Conservation (phyloP, 2,888 invertebrate species). For the Camptogramma bilineatum region DNA sequence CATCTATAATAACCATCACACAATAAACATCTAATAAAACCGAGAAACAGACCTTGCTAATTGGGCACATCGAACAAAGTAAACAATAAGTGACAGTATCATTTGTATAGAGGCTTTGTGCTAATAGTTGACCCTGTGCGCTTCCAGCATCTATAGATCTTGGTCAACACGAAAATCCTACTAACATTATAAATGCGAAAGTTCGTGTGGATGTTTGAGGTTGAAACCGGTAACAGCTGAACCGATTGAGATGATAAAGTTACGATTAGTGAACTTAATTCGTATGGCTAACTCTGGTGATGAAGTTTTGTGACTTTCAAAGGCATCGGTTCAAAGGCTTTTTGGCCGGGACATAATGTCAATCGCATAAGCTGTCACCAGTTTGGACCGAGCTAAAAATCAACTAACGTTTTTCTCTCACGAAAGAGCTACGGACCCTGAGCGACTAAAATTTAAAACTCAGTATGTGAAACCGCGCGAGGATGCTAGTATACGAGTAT, state of each 20-base stretch:
- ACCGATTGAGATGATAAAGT: slow-evolving; percentile 1
- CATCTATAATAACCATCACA: no score
- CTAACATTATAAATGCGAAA: slow-evolving; percentile 10
- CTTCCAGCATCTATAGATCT: slow-evolving; percentile 9
- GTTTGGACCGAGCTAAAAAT: background rate
- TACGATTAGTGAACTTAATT: background rate
- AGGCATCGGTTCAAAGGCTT: no score
- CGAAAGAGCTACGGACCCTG: background rate
- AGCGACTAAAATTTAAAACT: background rate
- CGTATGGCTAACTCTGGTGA: background rate
- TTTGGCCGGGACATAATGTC: background rate
- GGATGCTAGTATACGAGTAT: background rate
- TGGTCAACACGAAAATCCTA: slow-evolving; percentile 5
- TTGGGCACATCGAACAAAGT: background rate
- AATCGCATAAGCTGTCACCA: background rate
- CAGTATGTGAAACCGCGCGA: background rate
- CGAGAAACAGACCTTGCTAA: background rate
- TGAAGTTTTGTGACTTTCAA: background rate
- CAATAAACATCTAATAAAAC: no score
- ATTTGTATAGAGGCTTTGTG: background rate
- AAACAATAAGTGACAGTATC: background rate
- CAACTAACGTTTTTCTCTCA: background rate
- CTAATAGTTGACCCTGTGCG: background rate
- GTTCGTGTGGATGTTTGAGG: slow-evolving; percentile 2
- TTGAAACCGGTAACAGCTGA: slow-evolving; percentile 1